Percentiles rank a stretch among this genome's conserved stretches.
These are phyloP conservation scores for Lepus townsendii DNA, from an alignment of 2,797 vertebrate genomes.

Conservation along the genomic window DNA sequence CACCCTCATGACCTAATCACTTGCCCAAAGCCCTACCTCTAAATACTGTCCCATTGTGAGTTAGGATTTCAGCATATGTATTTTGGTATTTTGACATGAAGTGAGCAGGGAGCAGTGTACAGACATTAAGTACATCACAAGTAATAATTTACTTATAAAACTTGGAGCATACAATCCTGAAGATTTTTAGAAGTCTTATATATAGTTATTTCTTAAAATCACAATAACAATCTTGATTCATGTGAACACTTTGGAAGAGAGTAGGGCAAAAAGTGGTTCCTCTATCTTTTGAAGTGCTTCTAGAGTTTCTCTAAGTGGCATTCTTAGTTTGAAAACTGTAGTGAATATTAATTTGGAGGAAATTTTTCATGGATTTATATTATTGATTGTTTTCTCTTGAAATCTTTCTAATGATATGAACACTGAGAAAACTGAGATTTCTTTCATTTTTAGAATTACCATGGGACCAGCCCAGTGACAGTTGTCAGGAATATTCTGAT, in stretches of 20 bases:
- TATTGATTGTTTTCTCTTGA: conserved; percentile 27
- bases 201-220: conserved; percentile 18
- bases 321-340: conserved; percentile 48
- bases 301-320: background rate
- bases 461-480: conserved; percentile 97
- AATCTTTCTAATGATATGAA: conserved; percentile 27
- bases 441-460: conserved; percentile 93
- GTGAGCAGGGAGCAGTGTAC: too few relatives aligned
- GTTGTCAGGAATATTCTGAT: conserved; percentile 97
- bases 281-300: background rate
- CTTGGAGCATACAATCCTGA: conserved; percentile 2
- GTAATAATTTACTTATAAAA: conserved; percentile 31
- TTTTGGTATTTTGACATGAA: background rate
- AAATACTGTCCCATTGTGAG: background rate
- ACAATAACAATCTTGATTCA: background rate
- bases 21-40: background rate
- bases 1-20: background rate
- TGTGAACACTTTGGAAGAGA: background rate
- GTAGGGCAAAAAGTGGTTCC: background rate
- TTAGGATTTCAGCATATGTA: background rate
- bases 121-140: background rate
- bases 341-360: conserved; percentile 30
- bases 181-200: background rate
- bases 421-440: background rate
- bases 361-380: conserved; percentile 47